Base-by-base conservation (phyloP, 2,113 vertebrate genomes). In the Platycercus adscitus region DNA sequence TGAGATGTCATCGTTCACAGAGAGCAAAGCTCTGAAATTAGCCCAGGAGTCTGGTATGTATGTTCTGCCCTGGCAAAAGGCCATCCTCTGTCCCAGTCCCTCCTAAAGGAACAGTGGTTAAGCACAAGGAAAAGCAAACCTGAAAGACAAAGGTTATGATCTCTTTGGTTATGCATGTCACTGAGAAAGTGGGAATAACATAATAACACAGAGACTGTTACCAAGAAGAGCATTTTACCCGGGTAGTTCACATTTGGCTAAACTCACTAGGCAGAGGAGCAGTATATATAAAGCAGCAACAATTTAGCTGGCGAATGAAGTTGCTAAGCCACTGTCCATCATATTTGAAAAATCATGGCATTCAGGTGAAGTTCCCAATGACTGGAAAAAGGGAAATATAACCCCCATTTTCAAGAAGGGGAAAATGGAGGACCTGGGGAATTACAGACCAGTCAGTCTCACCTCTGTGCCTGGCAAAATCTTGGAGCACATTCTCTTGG, bases 1-100 rank as follows among this genome's bases (percentile, higher is more conserved):
- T 0, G 99, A 99, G 97, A 99, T 99, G 99, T 98, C 98, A 0
- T 99, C 99, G 2, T 98, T 99, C 82, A 98, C 98, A 0, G 99
- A 99, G 97, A 98, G 97, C 94, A 99, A 99, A 76, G 98, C 98
- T 37, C 93, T 98, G 68, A 98, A 98, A 21, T 96, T 99, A 92
- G 98, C 98, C 8, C 98, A 99, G 29, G 98, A 97, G 24, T 98
- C 99, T 86, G 98, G 99, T 99, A 86, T 2, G 97, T 63, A 20
- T 50, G 9, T 47, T 61, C 35, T 69, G 46, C 44, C 28, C 20
- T 52, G 15, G 23, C 17, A 44, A 52, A 70, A 63, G 35, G 19
- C 61, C 28, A 19, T 39, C n/a, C 31, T 65, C 46, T 88, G 31
- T 41, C 63, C 69, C 50, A 49, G 31, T 25, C 18, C 16, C 68